phyloP scores from a whole-genome alignment of 2,888 invertebrate species.

The Allolobophora icterica region DNA sequence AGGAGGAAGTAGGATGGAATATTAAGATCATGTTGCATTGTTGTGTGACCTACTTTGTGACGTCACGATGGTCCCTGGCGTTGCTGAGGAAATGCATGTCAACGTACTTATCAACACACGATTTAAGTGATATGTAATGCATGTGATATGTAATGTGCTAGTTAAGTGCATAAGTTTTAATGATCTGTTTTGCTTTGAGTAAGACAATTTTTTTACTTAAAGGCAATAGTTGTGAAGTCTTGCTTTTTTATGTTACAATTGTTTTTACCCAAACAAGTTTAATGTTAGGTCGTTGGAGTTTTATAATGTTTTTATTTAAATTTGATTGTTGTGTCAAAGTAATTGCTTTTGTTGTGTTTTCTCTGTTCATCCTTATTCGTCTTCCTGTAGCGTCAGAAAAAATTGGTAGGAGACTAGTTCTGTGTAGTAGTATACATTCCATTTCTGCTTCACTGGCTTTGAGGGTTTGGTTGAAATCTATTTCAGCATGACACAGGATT shows the following conservation, averaged over 20 bases:
- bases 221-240: not conserved
- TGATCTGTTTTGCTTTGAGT: not conserved
- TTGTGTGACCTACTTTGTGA: too few relatives aligned
- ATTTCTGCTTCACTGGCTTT: not conserved
- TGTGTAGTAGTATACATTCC: not conserved
- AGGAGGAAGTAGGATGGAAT: too few relatives aligned
- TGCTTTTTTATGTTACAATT: not conserved
- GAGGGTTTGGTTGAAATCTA: not conserved
- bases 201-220: not conserved
- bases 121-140: not conserved
- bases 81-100: not conserved
- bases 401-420: constrained; percentile 24
- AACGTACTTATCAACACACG: not conserved
- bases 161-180: constrained; percentile 10
- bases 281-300: not conserved
- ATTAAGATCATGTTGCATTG: not conserved
- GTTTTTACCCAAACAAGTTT: not conserved
- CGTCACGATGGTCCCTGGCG: too few relatives aligned
- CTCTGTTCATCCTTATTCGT: not conserved
- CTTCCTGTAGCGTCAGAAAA: constrained; percentile 28
- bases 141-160: not conserved
- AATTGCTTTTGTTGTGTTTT: constrained; percentile 14
- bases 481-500: not conserved
- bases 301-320: not conserved
- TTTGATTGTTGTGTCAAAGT: not conserved